Base-by-base conservation (phyloP, 37 sponge, comb jelly and placozoan genomes). In the Amphimedon queenslandica region DNA sequence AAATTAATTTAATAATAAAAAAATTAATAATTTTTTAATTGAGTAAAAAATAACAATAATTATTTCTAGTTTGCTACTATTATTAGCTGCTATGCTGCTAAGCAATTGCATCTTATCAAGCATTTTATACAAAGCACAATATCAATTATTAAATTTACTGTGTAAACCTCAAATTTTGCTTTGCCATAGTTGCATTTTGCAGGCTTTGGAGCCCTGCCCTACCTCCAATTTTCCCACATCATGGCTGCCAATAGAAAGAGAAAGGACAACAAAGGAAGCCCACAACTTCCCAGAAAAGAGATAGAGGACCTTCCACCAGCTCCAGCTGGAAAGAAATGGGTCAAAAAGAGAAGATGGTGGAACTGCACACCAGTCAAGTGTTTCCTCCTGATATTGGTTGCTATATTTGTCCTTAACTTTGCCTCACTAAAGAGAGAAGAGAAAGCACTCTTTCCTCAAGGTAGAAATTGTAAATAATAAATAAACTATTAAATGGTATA, bases 371-470 rank as follows among this genome's bases (percentile, higher is more conserved):
- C 61, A 60, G 61, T 60, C 27, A 60, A 60, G 28, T 60, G 8
- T 71, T 33, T 79, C 30, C 40, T 73, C 35, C 74, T 85, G 20
- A 27, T 69, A 30, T 25, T 85, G 30, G 24, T 67, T 20, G 78
- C 77, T 5, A 78, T 78, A 2, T 43, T 72, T 0, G 31, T 79
- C 24, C 75, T 85, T 35, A 85, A 85, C 75, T 85, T 77, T 42
- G 85, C 85, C 8, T 65, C 79, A 32, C 80, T 85, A 58, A 79
- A 73, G 61, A 71, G 76, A 36, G 85, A 85, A 33, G 39, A 56
- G 4, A 58, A 58, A 20, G 42, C 60, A 33, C 74, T 85, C 1
- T 30, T 67, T 2, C 80, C 85, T 6, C 13, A 66, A 68, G 85
- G 85, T 78, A 37, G n/a, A n/a, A n/a, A n/a, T n/a, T n/a, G n/a